phyloP scores from a whole-genome alignment of 2,113 vertebrate species.

The Beaufortia kweichowensis region DNA sequence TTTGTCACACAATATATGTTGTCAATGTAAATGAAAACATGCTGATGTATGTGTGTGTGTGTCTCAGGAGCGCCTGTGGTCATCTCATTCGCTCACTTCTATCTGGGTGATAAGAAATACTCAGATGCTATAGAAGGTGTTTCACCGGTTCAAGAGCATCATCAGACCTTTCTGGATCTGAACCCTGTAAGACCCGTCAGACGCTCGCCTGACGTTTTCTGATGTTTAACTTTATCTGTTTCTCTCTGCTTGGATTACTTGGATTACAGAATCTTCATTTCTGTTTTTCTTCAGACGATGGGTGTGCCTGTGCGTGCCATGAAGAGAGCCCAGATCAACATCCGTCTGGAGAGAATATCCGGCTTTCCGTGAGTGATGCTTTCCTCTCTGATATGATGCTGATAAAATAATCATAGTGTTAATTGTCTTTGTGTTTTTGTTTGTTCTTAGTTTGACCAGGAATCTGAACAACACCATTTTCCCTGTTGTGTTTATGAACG shows the following conservation, averaged over 20 bases:
- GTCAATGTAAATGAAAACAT: no score
- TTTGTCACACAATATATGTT: no score
- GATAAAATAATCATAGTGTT: neutral
- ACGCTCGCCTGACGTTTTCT: neutral
- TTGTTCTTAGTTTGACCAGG: constrained; percentile 64
- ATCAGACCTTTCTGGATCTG: constrained; percentile 92
- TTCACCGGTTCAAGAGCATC: constrained; percentile 79
- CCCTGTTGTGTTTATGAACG: constrained; percentile 76
- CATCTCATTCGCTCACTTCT: constrained; percentile 93
- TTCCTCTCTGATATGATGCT: neutral
- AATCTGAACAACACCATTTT: constrained; percentile 65
- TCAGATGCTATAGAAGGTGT: constrained; percentile 78
- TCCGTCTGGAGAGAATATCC: constrained; percentile 54
- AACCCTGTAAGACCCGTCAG: constrained; percentile 79
- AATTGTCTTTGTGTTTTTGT: neutral
- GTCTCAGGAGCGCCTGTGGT: constrained; percentile 88
- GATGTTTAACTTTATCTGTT: neutral
- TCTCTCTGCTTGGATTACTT: no score
- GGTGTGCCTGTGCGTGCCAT: constrained; percentile 74
- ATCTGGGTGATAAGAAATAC: constrained; percentile 82
- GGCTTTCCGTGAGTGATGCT: constrained; percentile 70
- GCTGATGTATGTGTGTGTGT: neutral
- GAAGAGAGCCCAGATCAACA: constrained; percentile 77
- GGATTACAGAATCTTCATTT: neutral
- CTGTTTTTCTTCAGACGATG: constrained; percentile 65